phyloP scores from a whole-genome alignment of 2,797 vertebrate genomes.

The Micrastur ruficollis region DNA sequence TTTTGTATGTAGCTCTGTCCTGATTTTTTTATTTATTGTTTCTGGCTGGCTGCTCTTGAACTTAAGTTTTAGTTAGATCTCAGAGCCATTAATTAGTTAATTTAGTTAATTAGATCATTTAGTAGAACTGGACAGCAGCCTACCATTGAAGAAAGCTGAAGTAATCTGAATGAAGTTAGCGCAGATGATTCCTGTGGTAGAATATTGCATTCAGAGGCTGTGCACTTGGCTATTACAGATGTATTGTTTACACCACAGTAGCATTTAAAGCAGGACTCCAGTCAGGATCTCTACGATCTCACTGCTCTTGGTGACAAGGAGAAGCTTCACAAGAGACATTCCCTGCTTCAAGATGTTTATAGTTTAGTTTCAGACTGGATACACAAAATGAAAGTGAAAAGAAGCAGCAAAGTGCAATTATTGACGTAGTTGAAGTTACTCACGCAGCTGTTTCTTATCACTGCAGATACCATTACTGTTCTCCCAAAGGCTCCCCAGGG shows the following conservation, averaged over 20 bases:
- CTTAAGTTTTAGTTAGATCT: background rate
- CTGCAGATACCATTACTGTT: background rate
- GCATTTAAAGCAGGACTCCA: background rate
- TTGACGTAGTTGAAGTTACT: background rate
- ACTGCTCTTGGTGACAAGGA: background rate
- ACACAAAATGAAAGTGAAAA: background rate
- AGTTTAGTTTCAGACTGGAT: background rate
- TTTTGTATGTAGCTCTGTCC: background rate
- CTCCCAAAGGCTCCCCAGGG: background rate
- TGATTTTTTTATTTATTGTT: background rate
- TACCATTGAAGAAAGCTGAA: background rate
- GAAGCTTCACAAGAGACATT: background rate
- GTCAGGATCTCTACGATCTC: background rate
- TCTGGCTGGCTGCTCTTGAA: background rate
- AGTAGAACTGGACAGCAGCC: background rate
- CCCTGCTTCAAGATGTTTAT: background rate
- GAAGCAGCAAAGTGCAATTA: background rate
- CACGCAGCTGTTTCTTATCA: background rate
- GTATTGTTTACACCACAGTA: background rate
- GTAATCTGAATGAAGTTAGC: background rate
- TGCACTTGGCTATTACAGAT: background rate
- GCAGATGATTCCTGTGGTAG: background rate
- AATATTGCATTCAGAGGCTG: background rate
- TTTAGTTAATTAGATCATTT: background rate
- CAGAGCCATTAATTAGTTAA: background rate